A percentile compares a stretch with the other conserved stretches of the same genome.
These are phyloP conservation scores for Oophaga pumilio DNA, from an alignment of 2,113 vertebrate species.

Conservation along the genomic window DNA sequence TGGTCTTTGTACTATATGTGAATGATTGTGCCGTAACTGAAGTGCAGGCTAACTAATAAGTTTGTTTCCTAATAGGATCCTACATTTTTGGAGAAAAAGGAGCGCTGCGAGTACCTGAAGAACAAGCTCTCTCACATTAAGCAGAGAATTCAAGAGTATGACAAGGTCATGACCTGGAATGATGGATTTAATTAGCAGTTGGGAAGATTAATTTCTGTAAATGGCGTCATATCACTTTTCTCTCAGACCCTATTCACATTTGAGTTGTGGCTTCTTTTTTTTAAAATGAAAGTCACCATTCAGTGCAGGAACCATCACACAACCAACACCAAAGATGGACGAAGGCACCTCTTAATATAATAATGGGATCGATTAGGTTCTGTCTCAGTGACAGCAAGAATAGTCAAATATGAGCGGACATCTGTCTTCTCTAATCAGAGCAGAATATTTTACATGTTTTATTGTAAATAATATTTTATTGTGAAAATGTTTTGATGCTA, in stretches of 20 bases:
- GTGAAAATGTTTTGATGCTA: neutral
- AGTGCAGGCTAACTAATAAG: neutral
- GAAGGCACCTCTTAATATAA: neutral
- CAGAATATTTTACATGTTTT: neutral
- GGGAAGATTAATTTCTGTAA: neutral
- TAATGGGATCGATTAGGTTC: neutral
- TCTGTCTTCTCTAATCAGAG: neutral
- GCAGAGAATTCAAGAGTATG: slow-evolving; percentile 92
- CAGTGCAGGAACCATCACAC: neutral
- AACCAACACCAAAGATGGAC: neutral
- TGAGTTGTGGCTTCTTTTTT: neutral
- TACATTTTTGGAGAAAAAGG: slow-evolving; percentile 88
- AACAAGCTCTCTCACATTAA: slow-evolving; percentile 96
- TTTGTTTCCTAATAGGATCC: slow-evolving; percentile 78
- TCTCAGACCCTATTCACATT: neutral
- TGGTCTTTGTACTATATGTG: neutral
- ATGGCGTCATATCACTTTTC: neutral
- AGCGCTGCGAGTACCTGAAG: slow-evolving; percentile 94
- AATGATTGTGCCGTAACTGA: neutral
- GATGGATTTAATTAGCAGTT: slow-evolving; percentile 70
- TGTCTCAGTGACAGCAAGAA: neutral
- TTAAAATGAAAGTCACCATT: neutral
- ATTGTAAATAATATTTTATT: slow-evolving; percentile 32
- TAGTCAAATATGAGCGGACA: neutral
- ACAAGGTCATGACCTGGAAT: slow-evolving; percentile 92